Base-by-base conservation (phyloP, 2,888 invertebrate genomes). In the Drosophila emarginata region DNA sequence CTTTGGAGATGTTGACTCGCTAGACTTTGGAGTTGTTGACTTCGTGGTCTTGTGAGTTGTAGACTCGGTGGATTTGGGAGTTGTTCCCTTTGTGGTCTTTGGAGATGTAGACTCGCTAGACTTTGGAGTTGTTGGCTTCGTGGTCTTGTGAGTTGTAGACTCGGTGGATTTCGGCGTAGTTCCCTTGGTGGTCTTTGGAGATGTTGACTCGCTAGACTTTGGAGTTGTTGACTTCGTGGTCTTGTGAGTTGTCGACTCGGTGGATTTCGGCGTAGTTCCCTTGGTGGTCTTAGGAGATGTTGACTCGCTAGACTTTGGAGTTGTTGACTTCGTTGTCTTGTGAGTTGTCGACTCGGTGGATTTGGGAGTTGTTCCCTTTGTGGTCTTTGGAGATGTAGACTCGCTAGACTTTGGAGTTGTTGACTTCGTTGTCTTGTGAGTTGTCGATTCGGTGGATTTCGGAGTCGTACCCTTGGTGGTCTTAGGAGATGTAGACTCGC, bases 211-310 rank as follows among this genome's bases (percentile, higher is more conserved):
- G 0, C 23, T 50, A 5, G 45, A 15, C 4, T 15, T 50, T 0
- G 18, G 18, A 1, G 37, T 21, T 0, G 57, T 36, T 0, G 2
- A 0, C 15, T 18, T 28, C 0, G 23, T 26, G 9, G 26, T 52
- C 7, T 1, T 61, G 2, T 36, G 51, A 1, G 72, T 37, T 7
- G 71, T 74, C 0, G 52, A 28, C n/a, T 28, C 28, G 0, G 14
- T 36, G 0, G 72, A 15, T 4, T 57, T 70, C 1, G 3, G 14
- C 4, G 45, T 45, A 2, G 59, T 59, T 2, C 32, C 9, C 18
- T 45, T 11, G 0, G 45, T 45, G 0, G 45, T 21, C 45, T 45
- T 45, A 11, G 0, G 7, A 11, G 45, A 21, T 1, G 45, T 45
- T 0, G 45, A 12, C 18, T 21, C 32, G 2, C 9, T 32, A 4